Evolutionary conservation across 92 coral and sea anemone genomes (phyloP).

Genomic region (Epizoanthus stellaris): DNA sequence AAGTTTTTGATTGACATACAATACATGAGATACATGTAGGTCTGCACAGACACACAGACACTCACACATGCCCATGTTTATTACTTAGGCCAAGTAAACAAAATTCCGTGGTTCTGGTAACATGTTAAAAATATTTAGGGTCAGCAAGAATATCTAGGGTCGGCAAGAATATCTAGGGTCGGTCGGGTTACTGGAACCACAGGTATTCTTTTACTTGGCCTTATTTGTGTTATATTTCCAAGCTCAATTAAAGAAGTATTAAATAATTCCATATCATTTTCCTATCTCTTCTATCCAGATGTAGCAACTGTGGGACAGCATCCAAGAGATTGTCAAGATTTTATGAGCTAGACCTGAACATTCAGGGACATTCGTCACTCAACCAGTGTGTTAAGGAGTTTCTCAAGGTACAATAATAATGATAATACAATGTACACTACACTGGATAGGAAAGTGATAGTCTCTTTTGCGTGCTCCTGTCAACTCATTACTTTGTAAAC

Average conservation of each 20-base stretch:
- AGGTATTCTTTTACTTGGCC: too few species aligned
- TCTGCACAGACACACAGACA: neutral
- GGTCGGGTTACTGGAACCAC: too few species aligned
- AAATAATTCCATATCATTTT: neutral
- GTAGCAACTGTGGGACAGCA: constrained; percentile 87
- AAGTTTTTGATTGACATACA: too few species aligned
- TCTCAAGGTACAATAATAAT: constrained; percentile 76
- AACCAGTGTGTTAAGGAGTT: constrained; percentile 96
- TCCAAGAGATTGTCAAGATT: constrained; percentile 89
- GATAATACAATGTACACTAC: neutral
- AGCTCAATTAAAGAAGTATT: neutral
- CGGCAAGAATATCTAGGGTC: too few species aligned
- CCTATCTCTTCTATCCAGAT: constrained; percentile 53
- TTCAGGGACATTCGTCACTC: constrained; percentile 90
- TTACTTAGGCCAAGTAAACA: too few species aligned
- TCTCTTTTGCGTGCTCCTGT: neutral
- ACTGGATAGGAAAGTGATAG: neutral
- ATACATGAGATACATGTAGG: too few species aligned
- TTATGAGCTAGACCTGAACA: constrained; percentile 94
- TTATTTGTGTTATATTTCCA: neutral
- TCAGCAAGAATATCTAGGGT: too few species aligned
- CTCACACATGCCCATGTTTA: neutral
- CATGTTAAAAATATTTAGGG: too few species aligned
- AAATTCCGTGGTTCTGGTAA: too few species aligned
- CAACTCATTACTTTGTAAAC: too few species aligned